Evolutionary conservation across 2,888 invertebrate species (phyloP).

Genomic region (Aspidiotus destructor): DNA sequence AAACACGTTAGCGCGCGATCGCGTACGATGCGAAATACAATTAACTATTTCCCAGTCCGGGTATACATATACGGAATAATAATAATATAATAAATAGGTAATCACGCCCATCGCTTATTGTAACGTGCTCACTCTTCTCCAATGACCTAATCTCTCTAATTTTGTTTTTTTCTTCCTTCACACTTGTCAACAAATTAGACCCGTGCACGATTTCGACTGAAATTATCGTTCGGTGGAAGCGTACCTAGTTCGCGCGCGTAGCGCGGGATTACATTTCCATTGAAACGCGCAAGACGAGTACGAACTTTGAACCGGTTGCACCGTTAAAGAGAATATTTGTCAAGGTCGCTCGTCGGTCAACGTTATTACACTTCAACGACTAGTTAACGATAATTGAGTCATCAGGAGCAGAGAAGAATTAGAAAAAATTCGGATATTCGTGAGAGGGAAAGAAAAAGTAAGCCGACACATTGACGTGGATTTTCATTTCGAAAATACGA

Average conservation of each 20-base stretch:
- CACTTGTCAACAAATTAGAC: neutral
- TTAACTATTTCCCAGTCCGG: too few species aligned
- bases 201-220: neutral
- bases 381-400: too few species aligned
- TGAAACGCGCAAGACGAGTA: neutral
- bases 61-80: too few species aligned
- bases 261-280: neutral
- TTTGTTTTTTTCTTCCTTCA: conserved; percentile 1
- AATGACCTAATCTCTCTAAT: neutral
- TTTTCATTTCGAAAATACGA: too few species aligned
- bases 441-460: too few species aligned
- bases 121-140: conserved; percentile 2
- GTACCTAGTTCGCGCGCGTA: neutral
- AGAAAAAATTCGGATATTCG: too few species aligned
- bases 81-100: neutral
- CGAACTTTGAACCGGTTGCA: conserved; percentile 1
- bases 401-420: too few species aligned
- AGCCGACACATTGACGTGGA: too few species aligned
- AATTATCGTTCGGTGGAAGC: neutral
- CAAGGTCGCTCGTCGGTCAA: neutral
- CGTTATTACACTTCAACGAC: too few species aligned
- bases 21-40: neutral
- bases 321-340: conserved; percentile 2
- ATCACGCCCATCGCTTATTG: neutral
- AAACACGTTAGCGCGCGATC: conserved; percentile 4